Base-by-base conservation (phyloP, 2,888 invertebrate species). In the Sphaeridia pumilis region DNA sequence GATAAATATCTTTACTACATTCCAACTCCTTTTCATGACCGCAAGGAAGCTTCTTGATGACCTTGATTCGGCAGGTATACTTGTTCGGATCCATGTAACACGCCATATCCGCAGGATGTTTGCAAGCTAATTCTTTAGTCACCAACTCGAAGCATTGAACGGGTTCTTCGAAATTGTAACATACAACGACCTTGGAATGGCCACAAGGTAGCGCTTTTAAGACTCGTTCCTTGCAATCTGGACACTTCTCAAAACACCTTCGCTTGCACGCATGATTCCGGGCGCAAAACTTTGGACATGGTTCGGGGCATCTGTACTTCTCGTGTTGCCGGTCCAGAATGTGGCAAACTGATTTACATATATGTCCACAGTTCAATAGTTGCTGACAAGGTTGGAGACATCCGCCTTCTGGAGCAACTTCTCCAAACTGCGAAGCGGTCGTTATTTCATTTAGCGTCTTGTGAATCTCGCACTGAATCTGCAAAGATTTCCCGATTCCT, bases 271-370 rank as follows among this genome's bases (percentile, higher is more conserved):
- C 58, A 54, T 54, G 55, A 43, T 52, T 22, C 51, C 50, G 49
- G 3, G 7, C 14, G 20, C 58, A 58, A 5, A 3, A 26, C n/a
- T 51, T 58, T 10, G 26, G 12, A 66, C 80, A 81, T 24, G 66
- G 66, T 57, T 71, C 66, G 24, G 56, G 65, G 66, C 81, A 82
- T 52, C 68, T 68, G 21, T 73, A 74, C 0, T 62, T 44, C 1
- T 48, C 25, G 64, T 83, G 83, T 0, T 73, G 69, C 22, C 71
- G 68, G 60, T 82, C 79, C 46, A 71, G 69, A 2, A 73, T 69
- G 65, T 84, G 84, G 65, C 84, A 84, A 14, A 75, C 63, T 34
- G 71, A 70, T 1, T 68, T 68, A 68, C 84, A 85, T 2, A 60
- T 65, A 67, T 85, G 84, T 0, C 78, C 79, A 67, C 84, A 85